Percentiles rank a stretch among this genome's conserved stretches.
Conservation (phyloP, 2,797 vertebrate genomes). For the Crypturellus tataupa region DNA sequence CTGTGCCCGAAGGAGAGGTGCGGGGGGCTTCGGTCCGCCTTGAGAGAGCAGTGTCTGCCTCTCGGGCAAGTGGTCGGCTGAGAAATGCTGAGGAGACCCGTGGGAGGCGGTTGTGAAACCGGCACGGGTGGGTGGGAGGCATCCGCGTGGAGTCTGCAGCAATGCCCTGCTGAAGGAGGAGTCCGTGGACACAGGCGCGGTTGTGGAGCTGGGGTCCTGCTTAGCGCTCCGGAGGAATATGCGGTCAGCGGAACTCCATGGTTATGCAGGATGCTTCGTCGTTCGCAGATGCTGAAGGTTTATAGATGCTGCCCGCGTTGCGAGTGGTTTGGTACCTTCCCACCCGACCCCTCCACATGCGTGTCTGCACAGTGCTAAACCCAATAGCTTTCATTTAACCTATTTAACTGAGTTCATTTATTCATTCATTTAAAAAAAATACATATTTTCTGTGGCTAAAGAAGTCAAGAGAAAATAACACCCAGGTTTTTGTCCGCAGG, state of each 20-base stretch:
- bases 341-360: too few species aligned
- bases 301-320: neutral
- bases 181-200: neutral
- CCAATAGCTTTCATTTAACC: neutral
- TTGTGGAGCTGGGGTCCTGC: neutral
- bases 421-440: neutral
- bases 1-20: neutral
- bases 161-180: neutral
- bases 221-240: neutral
- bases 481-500: neutral
- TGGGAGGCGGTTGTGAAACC: neutral
- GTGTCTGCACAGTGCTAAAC: neutral
- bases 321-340: neutral
- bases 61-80: too few species aligned
- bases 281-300: neutral
- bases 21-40: neutral
- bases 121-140: neutral
- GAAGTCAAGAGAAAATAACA: neutral
- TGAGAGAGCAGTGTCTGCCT: neutral
- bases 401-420: neutral
- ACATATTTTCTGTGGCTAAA: rapidly evolving
- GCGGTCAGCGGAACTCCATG: neutral
- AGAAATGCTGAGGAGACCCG: neutral
- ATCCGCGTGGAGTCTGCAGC: neutral
- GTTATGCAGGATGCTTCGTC: neutral